Evolutionary conservation across 2,888 invertebrate genomes (phyloP).

Genomic region (Sminthurinus aureus): DNA sequence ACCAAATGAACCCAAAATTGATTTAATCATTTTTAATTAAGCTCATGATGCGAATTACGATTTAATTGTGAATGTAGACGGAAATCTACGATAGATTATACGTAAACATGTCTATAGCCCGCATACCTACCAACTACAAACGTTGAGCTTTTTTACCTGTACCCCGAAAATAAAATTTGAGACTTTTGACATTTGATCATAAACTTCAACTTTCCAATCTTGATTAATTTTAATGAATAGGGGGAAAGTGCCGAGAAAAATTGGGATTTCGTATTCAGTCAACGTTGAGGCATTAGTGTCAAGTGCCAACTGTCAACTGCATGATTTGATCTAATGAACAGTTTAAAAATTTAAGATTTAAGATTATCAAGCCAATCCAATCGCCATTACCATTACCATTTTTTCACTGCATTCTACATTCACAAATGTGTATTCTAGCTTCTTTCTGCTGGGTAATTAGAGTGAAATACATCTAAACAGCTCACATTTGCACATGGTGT

Average conservation of each 20-base stretch:
- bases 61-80: background rate
- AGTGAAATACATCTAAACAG: background rate
- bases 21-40: background rate
- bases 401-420: background rate
- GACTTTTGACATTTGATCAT: no score
- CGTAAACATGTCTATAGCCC: no score
- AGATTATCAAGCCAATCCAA: background rate
- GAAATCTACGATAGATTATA: no score
- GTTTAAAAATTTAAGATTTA: background rate
- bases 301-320: background rate
- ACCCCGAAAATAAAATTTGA: no score
- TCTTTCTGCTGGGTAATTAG: background rate
- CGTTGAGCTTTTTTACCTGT: no score
- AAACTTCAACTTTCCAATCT: no score
- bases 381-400: background rate
- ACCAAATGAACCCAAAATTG: no score
- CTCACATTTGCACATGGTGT: background rate
- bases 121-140: no score
- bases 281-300: background rate
- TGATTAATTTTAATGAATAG: no score
- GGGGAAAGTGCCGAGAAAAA: no score
- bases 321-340: background rate
- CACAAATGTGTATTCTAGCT: no score
- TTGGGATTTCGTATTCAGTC: no score
- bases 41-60: background rate